Conservation (phyloP, 2,113 vertebrate genomes). For the human region GRCh38 chr22:25584001-25584500, state of each 20-base stretch:
- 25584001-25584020: not conserved
- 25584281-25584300: not conserved
- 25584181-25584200: not conserved
- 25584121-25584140: not conserved
- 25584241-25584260: not conserved
- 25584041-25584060: not conserved
- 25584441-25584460: not conserved
- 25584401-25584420: not conserved
- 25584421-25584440: not conserved
- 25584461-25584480: not conserved
- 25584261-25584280: not conserved
- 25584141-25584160: not conserved
- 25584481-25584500: not conserved
- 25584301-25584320: not conserved
- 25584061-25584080: not conserved
- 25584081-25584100: not conserved
- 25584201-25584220: not conserved
- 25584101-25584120: not conserved
- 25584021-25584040: not conserved
- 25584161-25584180: not conserved
- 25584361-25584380: not conserved
- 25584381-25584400: not conserved
- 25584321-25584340: not conserved
- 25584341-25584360: not conserved
- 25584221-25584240: not conserved